Percentiles rank a stretch among this genome's conserved stretches.
These are phyloP conservation scores for Enteromius treurensis DNA, from an alignment of 2,797 vertebrate species.

Conservation along the genomic window DNA sequence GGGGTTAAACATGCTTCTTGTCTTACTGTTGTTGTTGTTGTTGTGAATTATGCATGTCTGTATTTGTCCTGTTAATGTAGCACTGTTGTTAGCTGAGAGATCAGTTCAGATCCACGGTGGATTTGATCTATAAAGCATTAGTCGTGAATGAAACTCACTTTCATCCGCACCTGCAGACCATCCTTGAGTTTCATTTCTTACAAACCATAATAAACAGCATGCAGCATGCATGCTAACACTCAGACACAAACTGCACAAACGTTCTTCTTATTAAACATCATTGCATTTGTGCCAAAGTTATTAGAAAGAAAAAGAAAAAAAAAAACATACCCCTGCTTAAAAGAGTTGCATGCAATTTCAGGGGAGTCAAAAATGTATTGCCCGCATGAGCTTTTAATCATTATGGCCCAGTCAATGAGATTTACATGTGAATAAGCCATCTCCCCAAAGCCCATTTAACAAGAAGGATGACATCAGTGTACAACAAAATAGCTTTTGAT, in stretches of 20 bases:
- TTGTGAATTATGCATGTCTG: constrained; percentile 1
- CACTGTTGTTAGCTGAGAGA: background rate
- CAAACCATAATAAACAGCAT: background rate
- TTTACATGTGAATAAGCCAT: background rate
- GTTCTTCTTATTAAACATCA: background rate
- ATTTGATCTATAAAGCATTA: background rate
- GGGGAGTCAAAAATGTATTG: background rate
- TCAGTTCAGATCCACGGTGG: too few relatives aligned
- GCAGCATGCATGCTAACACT: background rate
- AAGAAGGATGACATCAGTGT: constrained; percentile 17
- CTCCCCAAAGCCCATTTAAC: background rate
- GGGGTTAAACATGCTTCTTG: background rate
- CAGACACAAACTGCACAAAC: background rate
- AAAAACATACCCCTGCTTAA: background rate
- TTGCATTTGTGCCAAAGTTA: background rate
- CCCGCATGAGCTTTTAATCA: background rate
- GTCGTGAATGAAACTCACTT: constrained; percentile 15
- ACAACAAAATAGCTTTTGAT: background rate
- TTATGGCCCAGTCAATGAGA: background rate
- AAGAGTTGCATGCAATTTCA: background rate
- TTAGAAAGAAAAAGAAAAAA: background rate
- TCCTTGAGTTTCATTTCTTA: constrained; percentile 20
- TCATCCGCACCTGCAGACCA: background rate
- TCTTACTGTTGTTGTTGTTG: background rate
- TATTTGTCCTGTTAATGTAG: background rate